Base-by-base conservation (phyloP, 2,888 invertebrate species). In the Drosophila mettleri region DNA sequence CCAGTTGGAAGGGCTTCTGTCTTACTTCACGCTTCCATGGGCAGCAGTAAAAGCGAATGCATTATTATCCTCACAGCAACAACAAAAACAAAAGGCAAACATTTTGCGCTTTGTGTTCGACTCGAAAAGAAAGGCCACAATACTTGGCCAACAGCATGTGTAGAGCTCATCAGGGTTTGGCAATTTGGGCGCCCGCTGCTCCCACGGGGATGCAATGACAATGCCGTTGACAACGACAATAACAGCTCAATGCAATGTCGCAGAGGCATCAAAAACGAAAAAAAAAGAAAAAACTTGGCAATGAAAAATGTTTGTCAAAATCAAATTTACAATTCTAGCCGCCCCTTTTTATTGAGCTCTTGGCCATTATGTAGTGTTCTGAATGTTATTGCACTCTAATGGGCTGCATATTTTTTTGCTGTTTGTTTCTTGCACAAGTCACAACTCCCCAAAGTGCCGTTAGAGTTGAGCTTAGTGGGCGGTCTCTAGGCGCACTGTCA, bases 161-260 rank as follows among this genome's bases (percentile, higher is more conserved):
- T 62, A 57, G 63, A 62, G 51, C 63, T 38, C 59, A 62, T 55
- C 57, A 51, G 64, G 33, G 58, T 43, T 52, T 69, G 59, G 59
- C 74, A 77, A 69, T 85, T 82, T 76, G 36, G 67, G 61, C 69
- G 69, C 77, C 46, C 39, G 58, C 31, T 61, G 72, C 71, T 86
- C 86, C 86, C 86, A 86, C 86, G 87, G 86, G 86, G 87, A 86
- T 86, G 77, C 87, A 78, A 73, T 63, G 54, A 38, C 65, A 55
- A 55, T 74, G 66, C 49, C 34, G 49, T 22, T 49, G 49, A 74
- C 74, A 74, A 64, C 58, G 74, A 41, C 67, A 49, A 60, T 72
- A 74, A 77, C 79, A 79, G 66, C 72, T 79, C 65, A 77, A 69
- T 79, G 63, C 68, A 31, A 60, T 69, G 53, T 29, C 38, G 33